Conservation (phyloP, 2,888 invertebrate genomes). For the Pediacus dermestoides region DNA sequence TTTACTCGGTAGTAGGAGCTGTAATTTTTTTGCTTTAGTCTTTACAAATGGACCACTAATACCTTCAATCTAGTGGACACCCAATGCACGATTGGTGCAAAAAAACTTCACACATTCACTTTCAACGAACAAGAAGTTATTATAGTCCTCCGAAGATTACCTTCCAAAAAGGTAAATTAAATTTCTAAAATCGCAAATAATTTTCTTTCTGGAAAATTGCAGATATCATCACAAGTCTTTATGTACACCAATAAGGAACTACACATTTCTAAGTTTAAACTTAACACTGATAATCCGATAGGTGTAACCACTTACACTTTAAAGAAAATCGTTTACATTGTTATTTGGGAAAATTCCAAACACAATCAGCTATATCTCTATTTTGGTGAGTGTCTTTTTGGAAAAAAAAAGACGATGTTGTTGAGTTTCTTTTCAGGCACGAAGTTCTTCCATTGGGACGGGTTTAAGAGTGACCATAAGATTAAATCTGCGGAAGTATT, state of each 20-base stretch:
- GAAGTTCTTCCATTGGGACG: too few relatives aligned
- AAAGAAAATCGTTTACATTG: conserved; percentile 25
- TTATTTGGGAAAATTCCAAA: conserved; percentile 26
- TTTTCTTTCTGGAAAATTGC: conserved; percentile 16
- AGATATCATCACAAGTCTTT: conserved; percentile 31
- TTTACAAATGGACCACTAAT: too few relatives aligned
- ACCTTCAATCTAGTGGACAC: too few relatives aligned
- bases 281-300: conserved; percentile 20
- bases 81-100: conserved; percentile 24
- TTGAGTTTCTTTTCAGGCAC: too few relatives aligned
- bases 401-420: too few relatives aligned
- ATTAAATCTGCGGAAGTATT: too few relatives aligned
- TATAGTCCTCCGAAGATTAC: conserved; percentile 27
- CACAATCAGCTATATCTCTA: conserved; percentile 29
- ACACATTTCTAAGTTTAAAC: too few relatives aligned
- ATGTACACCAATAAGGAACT: too few relatives aligned
- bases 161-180: conserved; percentile 17
- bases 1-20: conserved; percentile 9
- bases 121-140: conserved; percentile 33
- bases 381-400: conserved; percentile 34
- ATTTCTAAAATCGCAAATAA: conserved; percentile 10
- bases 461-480: too few relatives aligned
- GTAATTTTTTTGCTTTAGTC: conserved; percentile 33
- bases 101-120: conserved; percentile 31
- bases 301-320: conserved; percentile 25